Evolutionary conservation across 2,888 invertebrate species (phyloP).

Genomic region (Microchrysa polita): DNA sequence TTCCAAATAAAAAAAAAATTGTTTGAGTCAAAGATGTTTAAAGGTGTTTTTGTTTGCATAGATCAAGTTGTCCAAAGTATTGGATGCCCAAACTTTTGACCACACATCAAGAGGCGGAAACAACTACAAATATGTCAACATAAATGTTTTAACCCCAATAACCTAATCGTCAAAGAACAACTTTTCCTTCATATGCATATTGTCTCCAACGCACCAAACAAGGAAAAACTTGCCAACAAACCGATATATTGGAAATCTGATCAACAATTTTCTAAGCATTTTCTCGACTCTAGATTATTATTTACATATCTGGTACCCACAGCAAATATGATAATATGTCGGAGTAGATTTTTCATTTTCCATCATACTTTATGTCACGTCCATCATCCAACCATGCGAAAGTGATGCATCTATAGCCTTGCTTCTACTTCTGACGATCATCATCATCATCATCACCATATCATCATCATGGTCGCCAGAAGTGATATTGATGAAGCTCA

Average conservation of each 20-base stretch:
- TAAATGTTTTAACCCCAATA: no score
- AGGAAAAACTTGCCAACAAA: not conserved
- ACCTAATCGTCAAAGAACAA: conserved; percentile 20
- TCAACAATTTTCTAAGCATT: no score
- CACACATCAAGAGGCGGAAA: conserved; percentile 6
- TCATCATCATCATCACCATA: no score
- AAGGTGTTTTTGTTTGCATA: no score
- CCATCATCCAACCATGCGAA: conserved; percentile 19
- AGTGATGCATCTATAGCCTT: conserved; percentile 20
- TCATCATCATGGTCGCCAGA: no score
- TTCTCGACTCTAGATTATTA: not conserved
- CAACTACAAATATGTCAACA: not conserved
- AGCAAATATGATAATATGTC: not conserved
- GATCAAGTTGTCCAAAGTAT: no score
- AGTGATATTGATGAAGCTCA: conserved; percentile 13
- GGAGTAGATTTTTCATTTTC: conserved; percentile 5
- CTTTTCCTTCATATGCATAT: conserved; percentile 1
- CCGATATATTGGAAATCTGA: not conserved
- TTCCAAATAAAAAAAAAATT: no score
- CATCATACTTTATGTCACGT: conserved; percentile 4
- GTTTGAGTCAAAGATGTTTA: no score
- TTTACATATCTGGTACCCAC: not conserved
- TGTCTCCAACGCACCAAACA: not conserved
- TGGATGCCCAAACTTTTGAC: no score
- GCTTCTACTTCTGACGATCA: not conserved